These are phyloP conservation scores for Andrena chrysosceles DNA, from an alignment of 2,888 invertebrate species.

Conservation along the genomic window DNA sequence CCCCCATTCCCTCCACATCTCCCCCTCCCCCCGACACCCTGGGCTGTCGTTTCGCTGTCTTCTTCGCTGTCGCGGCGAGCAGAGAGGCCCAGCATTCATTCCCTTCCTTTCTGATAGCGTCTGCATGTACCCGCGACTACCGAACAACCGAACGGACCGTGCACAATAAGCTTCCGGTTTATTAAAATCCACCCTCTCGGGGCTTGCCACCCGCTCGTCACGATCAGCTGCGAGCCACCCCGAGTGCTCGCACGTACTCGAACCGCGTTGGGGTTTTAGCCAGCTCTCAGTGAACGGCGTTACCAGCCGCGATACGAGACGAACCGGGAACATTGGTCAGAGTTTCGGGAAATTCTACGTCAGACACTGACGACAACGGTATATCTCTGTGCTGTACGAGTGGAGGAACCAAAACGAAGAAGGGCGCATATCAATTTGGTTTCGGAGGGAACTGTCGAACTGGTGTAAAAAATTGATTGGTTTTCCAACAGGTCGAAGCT, in stretches of 20 bases:
- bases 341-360: not conserved
- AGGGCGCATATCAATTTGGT: constrained; percentile 5
- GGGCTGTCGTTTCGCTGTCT: constrained; percentile 42
- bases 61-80: constrained; percentile 44
- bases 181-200: constrained; percentile 66
- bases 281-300: not conserved
- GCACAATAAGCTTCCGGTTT: constrained; percentile 74
- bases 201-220: constrained; percentile 41
- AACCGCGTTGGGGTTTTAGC: constrained; percentile 14
- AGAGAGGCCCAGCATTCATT: constrained; percentile 32
- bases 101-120: constrained; percentile 38
- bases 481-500: constrained; percentile 3
- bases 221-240: constrained; percentile 53
- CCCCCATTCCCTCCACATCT: not conserved
- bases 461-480: not conserved
- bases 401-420: not conserved
- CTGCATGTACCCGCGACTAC: constrained; percentile 25
- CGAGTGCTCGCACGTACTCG: constrained; percentile 15
- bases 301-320: not conserved
- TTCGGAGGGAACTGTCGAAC: not conserved
- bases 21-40: constrained; percentile 36
- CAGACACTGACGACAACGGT: not conserved
- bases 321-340: not conserved
- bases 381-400: not conserved
- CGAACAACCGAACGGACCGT: constrained; percentile 53